These are phyloP conservation scores for Listronotus bonariensis DNA, from an alignment of 1,140 invertebrate species.

Conservation along the genomic window DNA sequence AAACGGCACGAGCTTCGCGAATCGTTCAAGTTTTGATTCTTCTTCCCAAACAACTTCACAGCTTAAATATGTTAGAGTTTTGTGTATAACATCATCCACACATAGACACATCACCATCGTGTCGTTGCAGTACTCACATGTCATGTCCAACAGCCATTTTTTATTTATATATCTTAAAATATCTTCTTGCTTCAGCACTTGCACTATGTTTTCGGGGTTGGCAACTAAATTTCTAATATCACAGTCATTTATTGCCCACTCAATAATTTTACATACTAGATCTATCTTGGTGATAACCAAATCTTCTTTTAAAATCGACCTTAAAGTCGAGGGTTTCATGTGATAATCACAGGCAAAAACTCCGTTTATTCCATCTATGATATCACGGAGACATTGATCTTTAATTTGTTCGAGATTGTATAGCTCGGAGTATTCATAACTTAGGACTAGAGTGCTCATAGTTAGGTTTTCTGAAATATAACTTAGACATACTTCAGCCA, in stretches of 20 bases:
- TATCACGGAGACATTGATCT: constrained; percentile 56
- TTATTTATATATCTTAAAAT: constrained; percentile 36
- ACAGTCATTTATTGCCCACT: constrained; percentile 60
- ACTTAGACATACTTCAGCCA: constrained; percentile 57
- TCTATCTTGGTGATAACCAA: constrained; percentile 59
- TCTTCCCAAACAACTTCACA: constrained; percentile 22
- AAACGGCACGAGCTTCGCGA: constrained; percentile 23
- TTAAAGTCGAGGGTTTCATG: constrained; percentile 57
- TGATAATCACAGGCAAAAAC: constrained; percentile 56
- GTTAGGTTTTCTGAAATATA: constrained; percentile 59
- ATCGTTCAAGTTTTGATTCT: neutral
- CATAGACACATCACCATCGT: constrained; percentile 20
- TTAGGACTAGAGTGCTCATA: constrained; percentile 59
- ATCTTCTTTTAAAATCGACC: constrained; percentile 56
- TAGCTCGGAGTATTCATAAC: constrained; percentile 61
- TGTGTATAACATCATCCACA: constrained; percentile 26
- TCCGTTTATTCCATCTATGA: constrained; percentile 58
- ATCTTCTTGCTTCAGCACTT: constrained; percentile 55
- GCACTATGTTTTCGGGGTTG: constrained; percentile 54
- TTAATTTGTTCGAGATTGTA: constrained; percentile 58
- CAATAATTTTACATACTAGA: constrained; percentile 57
- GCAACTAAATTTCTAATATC: constrained; percentile 52
- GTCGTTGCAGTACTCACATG: constrained; percentile 34
- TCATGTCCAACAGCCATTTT: constrained; percentile 18
- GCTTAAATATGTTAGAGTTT: constrained; percentile 25